Base-by-base conservation (phyloP, 1,140 invertebrate species). In the Lordiphosa collinella region DNA sequence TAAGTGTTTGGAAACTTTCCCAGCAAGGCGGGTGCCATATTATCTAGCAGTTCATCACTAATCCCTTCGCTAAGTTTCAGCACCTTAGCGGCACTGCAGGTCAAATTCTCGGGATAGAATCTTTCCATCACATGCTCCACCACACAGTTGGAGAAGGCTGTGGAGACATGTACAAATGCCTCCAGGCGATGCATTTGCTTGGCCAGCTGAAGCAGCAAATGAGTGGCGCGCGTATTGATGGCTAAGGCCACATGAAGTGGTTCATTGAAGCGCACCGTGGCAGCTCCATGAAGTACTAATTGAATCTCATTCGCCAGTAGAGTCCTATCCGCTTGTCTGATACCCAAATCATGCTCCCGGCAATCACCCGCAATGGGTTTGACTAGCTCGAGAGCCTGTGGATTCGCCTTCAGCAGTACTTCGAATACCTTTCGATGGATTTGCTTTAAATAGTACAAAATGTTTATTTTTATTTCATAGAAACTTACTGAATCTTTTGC, bases 261-360 rank as follows among this genome's bases (percentile, higher is more conserved):
- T 76, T 97, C 96, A 67, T 96, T 94, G 87, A 97, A 97, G 89
- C 60, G 52, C 0, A 98, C 92, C 1, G 95, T 96, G 0, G 96
- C 96, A 0, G 96, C 96, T 3, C 91, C 93, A 75, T 98, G 96
- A 75, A 97, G 94, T 0, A 98, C 92, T 6, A 97, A 89, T 18
- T 92, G 59, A 2, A 95, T 91, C 41, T 92, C 48, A 9, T 67
- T 31, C 1, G 14, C 10, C 2, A 82, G 40, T 1, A 61, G 14
- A n/a, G 22, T 22, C 0, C 66, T 57, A 48, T 96, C 92, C 43
- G 91, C 86, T 0, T 91, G 86, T 14, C 89, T 91, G 0, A 98
- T 89, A 1, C 94, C 95, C 0, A 97, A 87, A 4, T 92, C 91
- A 1, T 92, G 90, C 13, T 92, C 55, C 29, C 78, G 69, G 16